phyloP scores from a whole-genome alignment of 2,888 invertebrate genomes.

The Monochamus alternatus region DNA sequence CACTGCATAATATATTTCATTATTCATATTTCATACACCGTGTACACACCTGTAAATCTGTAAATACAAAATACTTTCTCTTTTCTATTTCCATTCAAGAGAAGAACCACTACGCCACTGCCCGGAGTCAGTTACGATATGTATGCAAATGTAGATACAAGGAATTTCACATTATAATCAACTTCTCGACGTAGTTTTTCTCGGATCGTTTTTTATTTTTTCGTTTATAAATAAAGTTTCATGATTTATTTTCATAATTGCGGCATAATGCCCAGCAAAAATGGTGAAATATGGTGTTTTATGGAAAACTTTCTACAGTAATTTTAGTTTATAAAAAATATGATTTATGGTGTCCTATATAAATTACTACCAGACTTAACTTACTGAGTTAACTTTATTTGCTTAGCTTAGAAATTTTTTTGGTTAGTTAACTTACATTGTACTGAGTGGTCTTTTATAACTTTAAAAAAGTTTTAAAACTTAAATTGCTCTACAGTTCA shows the following conservation, averaged over 20 bases:
- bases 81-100: neutral
- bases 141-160: conserved; percentile 55
- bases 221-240: conserved; percentile 38
- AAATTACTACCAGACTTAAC: too few relatives aligned
- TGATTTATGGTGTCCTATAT: neutral
- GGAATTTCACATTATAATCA: conserved; percentile 55
- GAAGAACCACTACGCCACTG: neutral
- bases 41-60: too few relatives aligned
- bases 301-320: neutral
- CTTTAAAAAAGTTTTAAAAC: too few relatives aligned
- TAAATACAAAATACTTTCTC: neutral
- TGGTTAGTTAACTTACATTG: too few relatives aligned
- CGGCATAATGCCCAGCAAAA: conserved; percentile 1
- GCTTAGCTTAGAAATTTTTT: too few relatives aligned
- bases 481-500: too few relatives aligned
- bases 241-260: conserved; percentile 15
- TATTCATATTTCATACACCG: too few relatives aligned
- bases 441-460: too few relatives aligned
- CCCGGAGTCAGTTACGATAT: conserved; percentile 52
- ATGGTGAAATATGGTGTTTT: neutral
- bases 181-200: conserved; percentile 36
- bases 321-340: neutral
- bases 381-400: too few relatives aligned
- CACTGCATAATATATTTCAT: too few relatives aligned
- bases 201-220: conserved; percentile 34